These are phyloP conservation scores for Lordiphosa andalusiaca DNA, from an alignment of 2,888 invertebrate genomes.

Conservation along the genomic window DNA sequence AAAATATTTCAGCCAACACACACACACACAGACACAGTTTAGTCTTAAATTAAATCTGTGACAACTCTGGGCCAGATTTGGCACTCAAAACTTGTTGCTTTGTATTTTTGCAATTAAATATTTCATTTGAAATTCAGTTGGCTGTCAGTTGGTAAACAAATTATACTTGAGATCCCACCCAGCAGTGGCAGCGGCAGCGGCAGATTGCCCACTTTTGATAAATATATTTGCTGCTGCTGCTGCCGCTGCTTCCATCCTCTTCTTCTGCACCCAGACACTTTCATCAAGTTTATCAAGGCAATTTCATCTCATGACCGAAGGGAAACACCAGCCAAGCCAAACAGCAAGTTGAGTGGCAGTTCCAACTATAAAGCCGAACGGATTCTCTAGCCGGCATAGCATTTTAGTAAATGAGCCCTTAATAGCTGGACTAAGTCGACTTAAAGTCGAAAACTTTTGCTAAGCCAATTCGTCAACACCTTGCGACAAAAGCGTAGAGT, in stretches of 20 bases:
- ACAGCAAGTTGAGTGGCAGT: slow-evolving; percentile 43
- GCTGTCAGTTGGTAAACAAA: slow-evolving; percentile 61
- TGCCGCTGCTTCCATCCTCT: background rate
- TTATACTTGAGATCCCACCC: slow-evolving; percentile 36
- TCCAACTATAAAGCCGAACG: slow-evolving; percentile 43
- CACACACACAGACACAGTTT: too few species aligned
- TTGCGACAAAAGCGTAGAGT: background rate
- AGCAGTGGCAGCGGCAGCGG: slow-evolving; percentile 22
- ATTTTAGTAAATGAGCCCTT: slow-evolving; percentile 53
- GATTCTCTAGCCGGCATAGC: background rate
- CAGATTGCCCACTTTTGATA: slow-evolving; percentile 72
- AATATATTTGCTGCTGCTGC: slow-evolving; percentile 39
- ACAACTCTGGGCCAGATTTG: background rate
- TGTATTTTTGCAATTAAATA: slow-evolving; percentile 31
- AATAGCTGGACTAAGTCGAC: slow-evolving; percentile 40
- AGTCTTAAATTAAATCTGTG: too few species aligned
- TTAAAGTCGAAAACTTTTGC: slow-evolving; percentile 37
- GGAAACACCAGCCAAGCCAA: slow-evolving; percentile 8
- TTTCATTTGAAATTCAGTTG: slow-evolving; percentile 35
- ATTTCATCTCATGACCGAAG: slow-evolving; percentile 59
- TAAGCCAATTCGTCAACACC: slow-evolving; percentile 55
- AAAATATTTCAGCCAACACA: too few species aligned
- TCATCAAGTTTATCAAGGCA: slow-evolving; percentile 69
- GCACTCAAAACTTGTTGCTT: slow-evolving; percentile 24
- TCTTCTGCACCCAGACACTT: slow-evolving; percentile 52